Evolutionary conservation across 2,888 invertebrate genomes (phyloP), one percentile per base, ranked within the genome.

Genomic region (Hirtodrosophila confusa): DNA sequence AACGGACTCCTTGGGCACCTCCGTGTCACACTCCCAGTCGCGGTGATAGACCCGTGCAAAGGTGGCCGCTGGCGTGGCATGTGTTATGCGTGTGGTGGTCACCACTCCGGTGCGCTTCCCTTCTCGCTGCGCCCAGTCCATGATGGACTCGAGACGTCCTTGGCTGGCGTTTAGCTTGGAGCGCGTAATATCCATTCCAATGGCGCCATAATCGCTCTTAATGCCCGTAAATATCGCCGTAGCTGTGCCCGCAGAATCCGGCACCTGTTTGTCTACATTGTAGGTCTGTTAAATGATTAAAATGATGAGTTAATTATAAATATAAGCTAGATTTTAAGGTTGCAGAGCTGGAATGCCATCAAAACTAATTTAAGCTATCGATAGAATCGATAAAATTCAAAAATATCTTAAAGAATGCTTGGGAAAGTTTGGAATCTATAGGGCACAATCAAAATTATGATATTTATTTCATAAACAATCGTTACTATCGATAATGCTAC

Each of bases 171-270:
- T 70, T 1, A 68, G 63, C 47, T 63, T 77, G 3, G 84, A 84
- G 7, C 89, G 86, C 1, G 89, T 89, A 54, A 63, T 74, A 56
- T 91, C 89, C 69, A 94, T 89, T 5, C 94, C 94, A 45, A 94
- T 90, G 8, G 93, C 92, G 55, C 92, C 93, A 69, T 93, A 93
- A 69, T 93, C 93, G 39, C 93, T 93, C 89, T 95, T 95, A 0
- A 93, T 93, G 0, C 95, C 95, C 54, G 93, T 92, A 75, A 94
- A 93, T 82, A 94, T 92, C 1, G 95, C 94, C 0, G 95, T 95
- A 0, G 94, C 95, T 0, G 95, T 94, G 3, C 93, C 94, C 1
- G 95, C 95, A 2, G 95, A 95, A 83, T 95, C 95, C 0, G 95
- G 93, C 10, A 94, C 94, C 90, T 95, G 95, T 61, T 93, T 93